Percentiles rank a stretch among this genome's conserved stretches.
Conservation (phyloP, 2,797 vertebrate species). For the Podarcis lilfordi region DNA sequence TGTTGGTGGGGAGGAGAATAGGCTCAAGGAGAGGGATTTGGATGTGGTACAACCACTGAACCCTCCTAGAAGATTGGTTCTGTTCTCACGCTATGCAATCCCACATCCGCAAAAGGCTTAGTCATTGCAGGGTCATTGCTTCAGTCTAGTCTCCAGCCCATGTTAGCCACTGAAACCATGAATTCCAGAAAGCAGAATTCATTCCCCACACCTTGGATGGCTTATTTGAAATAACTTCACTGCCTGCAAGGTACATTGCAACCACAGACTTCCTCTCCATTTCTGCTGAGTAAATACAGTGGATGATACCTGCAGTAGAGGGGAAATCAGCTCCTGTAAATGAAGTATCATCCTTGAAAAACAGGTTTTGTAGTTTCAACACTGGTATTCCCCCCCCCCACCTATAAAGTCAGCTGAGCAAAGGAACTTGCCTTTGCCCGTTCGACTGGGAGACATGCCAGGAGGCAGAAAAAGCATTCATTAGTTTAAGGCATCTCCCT, state of each 20-base stretch:
- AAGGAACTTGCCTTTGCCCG: constrained; percentile 2
- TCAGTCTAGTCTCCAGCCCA: background rate
- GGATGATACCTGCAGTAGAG: background rate
- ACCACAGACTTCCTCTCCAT: background rate
- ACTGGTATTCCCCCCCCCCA: background rate
- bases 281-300: constrained; percentile 2
- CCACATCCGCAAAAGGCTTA: no score
- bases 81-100: background rate
- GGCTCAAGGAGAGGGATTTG: no score
- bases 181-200: background rate
- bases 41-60: no score
- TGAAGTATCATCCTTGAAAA: background rate
- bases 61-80: no score
- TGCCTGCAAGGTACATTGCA: background rate
- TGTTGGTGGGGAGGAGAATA: background rate
- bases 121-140: no score
- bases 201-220: background rate
- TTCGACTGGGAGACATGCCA: background rate
- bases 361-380: constrained; percentile 9
- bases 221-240: background rate
- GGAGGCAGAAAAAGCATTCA: background rate
- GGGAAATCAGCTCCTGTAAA: background rate
- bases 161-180: background rate
- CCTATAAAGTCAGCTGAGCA: background rate
- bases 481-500: background rate